Evolutionary conservation across 2,113 vertebrate genomes (phyloP).

Genomic region (Cranoglanis bouderius): DNA sequence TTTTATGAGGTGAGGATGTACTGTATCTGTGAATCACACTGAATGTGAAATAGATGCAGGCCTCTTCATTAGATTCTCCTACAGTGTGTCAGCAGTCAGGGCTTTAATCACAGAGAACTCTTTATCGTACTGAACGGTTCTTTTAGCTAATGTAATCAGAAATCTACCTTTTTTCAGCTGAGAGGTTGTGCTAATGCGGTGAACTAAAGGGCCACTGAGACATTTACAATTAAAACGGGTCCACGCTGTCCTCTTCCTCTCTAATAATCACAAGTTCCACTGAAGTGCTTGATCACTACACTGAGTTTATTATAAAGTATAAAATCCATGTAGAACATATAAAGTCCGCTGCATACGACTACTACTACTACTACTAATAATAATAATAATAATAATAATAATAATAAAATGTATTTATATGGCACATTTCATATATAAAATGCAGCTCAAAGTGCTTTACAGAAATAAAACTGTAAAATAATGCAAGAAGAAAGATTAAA

Average conservation of each 20-base stretch:
- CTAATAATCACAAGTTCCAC: not conserved
- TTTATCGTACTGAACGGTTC: not conserved
- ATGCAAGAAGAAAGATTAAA: not conserved
- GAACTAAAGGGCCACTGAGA: constrained; percentile 60
- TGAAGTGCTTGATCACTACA: not conserved
- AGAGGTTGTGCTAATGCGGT: not conserved
- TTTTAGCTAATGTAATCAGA: not conserved
- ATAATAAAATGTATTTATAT: not conserved
- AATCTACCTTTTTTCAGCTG: not conserved
- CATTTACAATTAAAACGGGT: constrained; percentile 72
- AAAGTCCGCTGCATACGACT: not conserved
- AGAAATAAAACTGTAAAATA: not conserved
- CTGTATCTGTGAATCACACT: not conserved
- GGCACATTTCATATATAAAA: not conserved
- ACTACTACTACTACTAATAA: not conserved
- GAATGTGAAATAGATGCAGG: constrained; percentile 4
- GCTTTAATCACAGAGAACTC: not conserved
- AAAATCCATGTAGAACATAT: not conserved
- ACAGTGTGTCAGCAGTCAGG: constrained; percentile 11
- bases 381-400: not conserved
- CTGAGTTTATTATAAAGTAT: not conserved
- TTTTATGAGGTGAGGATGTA: constrained; percentile 21
- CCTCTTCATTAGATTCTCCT: constrained; percentile 5
- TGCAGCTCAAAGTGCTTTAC: not conserved
- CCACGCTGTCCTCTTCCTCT: not conserved